A percentile compares a stretch with the other conserved stretches of the same genome.
These are phyloP conservation scores for Rhingia campestris DNA, from an alignment of 2,888 invertebrate species.

Conservation along the genomic window DNA sequence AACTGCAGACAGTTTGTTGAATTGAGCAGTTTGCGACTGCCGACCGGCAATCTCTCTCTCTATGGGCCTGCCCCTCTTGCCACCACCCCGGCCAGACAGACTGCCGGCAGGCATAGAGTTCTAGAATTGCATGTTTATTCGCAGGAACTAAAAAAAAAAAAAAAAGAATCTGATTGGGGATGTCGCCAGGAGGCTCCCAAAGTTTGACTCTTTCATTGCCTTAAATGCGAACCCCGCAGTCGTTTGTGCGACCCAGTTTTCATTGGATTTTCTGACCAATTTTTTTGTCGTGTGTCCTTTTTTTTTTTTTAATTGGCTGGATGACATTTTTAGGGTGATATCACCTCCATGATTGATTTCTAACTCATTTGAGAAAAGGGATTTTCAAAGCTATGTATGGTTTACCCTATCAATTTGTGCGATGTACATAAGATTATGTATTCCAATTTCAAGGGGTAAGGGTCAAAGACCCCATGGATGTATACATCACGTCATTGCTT, in stretches of 20 bases:
- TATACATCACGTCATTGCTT: too few species aligned
- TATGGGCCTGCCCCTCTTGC: background rate
- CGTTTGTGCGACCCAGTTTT: constrained; percentile 49
- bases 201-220: constrained; percentile 62
- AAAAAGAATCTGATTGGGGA: constrained; percentile 45
- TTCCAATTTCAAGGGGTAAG: too few species aligned
- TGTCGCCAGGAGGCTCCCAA: constrained; percentile 64
- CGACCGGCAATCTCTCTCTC: background rate
- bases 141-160: constrained; percentile 25
- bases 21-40: constrained; percentile 46
- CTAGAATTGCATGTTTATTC: constrained; percentile 56
- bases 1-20: constrained; percentile 42
- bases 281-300: background rate
- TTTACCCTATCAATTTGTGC: too few species aligned
- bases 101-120: constrained; percentile 58
- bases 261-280: constrained; percentile 45
- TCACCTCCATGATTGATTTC: background rate
- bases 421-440: too few species aligned
- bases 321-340: constrained; percentile 4
- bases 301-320: constrained; percentile 37
- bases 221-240: constrained; percentile 42
- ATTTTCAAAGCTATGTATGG: background rate
- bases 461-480: too few species aligned
- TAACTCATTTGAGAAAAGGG: background rate
- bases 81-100: constrained; percentile 44